phyloP scores from a whole-genome alignment of 23 tunicate genomes.

The Clavelina lepadiformis region DNA sequence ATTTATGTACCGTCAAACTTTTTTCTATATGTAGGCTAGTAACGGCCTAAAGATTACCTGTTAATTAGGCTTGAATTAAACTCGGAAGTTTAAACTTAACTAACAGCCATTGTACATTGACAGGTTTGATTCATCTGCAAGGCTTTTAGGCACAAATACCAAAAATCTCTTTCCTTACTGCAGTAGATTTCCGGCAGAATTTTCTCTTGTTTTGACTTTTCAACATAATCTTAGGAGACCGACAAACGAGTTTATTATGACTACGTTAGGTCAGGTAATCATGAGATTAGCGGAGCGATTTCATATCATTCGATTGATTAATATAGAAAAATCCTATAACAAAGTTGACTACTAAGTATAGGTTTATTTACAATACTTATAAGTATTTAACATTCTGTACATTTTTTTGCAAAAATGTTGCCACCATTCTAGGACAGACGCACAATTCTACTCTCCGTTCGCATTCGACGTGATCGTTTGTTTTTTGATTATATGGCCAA shows the following conservation, averaged over 20 bases:
- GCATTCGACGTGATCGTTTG: slow-evolving; percentile 31
- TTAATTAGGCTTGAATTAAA: no score
- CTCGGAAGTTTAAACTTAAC: no score
- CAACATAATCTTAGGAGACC: slow-evolving; percentile 19
- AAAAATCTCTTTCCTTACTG: slow-evolving; percentile 48
- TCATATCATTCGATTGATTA: no score
- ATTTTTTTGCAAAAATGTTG: slow-evolving; percentile 1
- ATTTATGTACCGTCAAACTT: no score
- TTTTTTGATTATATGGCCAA: slow-evolving; percentile 26
- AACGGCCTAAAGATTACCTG: no score
- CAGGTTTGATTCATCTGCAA: slow-evolving; percentile 52
- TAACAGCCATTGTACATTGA: background rate
- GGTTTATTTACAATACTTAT: no score
- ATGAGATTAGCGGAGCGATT: no score
- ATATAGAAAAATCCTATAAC: no score
- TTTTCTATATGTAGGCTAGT: no score
- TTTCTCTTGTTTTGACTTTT: slow-evolving; percentile 71
- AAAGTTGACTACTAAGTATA: no score
- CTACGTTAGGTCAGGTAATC: slow-evolving; percentile 66
- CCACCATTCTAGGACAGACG: slow-evolving; percentile 14
- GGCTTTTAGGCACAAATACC: slow-evolving; percentile 34
- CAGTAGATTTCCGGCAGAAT: slow-evolving; percentile 69
- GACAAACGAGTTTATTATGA: slow-evolving; percentile 40
- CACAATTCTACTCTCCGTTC: slow-evolving; percentile 16
- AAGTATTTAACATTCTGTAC: background rate